Conservation (phyloP, 2,797 vertebrate species). For the Ctenopoma kingsleyae region DNA sequence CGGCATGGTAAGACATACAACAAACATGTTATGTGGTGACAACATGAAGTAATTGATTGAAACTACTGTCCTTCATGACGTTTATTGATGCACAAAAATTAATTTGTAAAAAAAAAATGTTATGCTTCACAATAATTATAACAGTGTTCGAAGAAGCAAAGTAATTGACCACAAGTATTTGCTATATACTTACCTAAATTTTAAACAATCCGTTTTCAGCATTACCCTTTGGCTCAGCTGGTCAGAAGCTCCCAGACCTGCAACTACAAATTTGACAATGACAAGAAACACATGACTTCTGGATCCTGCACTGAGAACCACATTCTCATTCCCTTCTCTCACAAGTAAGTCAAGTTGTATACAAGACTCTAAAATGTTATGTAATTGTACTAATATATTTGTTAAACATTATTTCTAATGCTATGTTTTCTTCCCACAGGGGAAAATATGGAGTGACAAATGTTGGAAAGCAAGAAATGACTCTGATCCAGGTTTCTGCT, state of each 20-base stretch:
- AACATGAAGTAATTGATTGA: neutral
- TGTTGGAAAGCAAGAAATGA: conserved; percentile 90
- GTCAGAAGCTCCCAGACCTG: conserved; percentile 92
- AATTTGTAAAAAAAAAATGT: too few species aligned
- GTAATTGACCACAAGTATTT: too few species aligned
- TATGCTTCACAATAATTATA: too few species aligned
- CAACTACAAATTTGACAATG: conserved; percentile 91
- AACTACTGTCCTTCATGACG: neutral
- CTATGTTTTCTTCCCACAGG: conserved; percentile 70
- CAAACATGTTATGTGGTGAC: neutral
- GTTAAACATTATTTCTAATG: conserved; percentile 8
- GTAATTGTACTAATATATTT: neutral
- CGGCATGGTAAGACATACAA: conserved; percentile 85
- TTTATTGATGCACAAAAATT: too few species aligned
- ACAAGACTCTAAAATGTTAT: neutral
- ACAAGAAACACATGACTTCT: conserved; percentile 89
- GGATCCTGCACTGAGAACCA: conserved; percentile 92
- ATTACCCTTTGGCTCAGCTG: conserved; percentile 86
- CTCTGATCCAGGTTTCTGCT: conserved; percentile 84
- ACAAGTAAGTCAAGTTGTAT: conserved; percentile 84
- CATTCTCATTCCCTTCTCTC: conserved; percentile 90
- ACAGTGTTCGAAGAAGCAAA: too few species aligned
- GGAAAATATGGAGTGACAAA: conserved; percentile 87
- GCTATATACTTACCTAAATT: too few species aligned
- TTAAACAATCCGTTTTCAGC: conserved; percentile 71